Evolutionary conservation across 1,140 invertebrate species (phyloP).

Genomic region (Ladona fulva): DNA sequence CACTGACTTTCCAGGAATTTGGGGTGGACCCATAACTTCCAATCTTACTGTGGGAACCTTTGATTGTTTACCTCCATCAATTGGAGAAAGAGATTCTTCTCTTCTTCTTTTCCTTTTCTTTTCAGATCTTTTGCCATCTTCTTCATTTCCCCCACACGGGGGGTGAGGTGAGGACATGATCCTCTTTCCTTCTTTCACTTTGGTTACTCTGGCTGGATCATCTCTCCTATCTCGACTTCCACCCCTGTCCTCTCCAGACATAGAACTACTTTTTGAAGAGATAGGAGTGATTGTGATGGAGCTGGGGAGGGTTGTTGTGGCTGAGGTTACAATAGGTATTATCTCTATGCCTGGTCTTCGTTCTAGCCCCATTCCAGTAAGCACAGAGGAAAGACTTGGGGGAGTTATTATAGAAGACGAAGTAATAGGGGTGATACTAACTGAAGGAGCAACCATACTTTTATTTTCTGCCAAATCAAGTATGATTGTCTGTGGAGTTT

Average conservation of each 20-base stretch:
- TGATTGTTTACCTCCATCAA: background rate
- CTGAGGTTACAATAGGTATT: slow-evolving; percentile 56
- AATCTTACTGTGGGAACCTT: slow-evolving; percentile 14
- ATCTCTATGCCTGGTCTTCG: slow-evolving; percentile 68
- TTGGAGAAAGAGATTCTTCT: background rate
- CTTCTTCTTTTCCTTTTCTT: slow-evolving; percentile 55
- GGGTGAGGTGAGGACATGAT: slow-evolving; percentile 37
- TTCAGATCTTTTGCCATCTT: slow-evolving; percentile 56
- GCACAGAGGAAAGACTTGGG: slow-evolving; percentile 49
- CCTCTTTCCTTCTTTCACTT: slow-evolving; percentile 49
- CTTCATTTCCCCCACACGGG: slow-evolving; percentile 21
- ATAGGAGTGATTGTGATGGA: slow-evolving; percentile 76
- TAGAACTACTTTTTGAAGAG: slow-evolving; percentile 37
- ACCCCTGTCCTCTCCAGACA: slow-evolving; percentile 46
- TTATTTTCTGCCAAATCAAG: slow-evolving; percentile 33
- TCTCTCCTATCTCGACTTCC: slow-evolving; percentile 15
- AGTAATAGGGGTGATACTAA: slow-evolving; percentile 69
- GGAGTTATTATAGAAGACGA: slow-evolving; percentile 31
- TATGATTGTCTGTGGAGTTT: slow-evolving; percentile 29
- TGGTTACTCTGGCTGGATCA: background rate
- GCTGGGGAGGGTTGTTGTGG: slow-evolving; percentile 52
- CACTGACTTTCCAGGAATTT: slow-evolving; percentile 9
- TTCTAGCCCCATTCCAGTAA: slow-evolving; percentile 52
- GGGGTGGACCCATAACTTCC: slow-evolving; percentile 63
- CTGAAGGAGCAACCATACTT: slow-evolving; percentile 52